phyloP scores from a whole-genome alignment of 2,888 invertebrate species.

The Drosophila ustulata region DNA sequence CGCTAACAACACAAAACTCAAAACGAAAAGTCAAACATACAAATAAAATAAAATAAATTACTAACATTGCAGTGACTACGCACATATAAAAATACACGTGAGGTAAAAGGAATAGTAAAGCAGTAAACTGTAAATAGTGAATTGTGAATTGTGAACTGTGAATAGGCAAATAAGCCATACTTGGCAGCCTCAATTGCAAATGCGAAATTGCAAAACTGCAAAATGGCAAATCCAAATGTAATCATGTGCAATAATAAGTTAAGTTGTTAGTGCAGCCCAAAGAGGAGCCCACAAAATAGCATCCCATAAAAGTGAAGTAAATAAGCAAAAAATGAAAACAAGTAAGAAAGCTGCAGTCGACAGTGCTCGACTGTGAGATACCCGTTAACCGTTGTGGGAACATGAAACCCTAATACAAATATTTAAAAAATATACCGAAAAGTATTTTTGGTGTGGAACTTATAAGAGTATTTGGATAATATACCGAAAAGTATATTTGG shows the following conservation, averaged over 20 bases:
- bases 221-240: constrained; percentile 27
- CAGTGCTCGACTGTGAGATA: too few relatives aligned
- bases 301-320: constrained; percentile 34
- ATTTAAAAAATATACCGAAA: too few relatives aligned
- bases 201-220: constrained; percentile 43
- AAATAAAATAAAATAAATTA: constrained; percentile 3
- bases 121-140: constrained; percentile 4
- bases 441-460: too few relatives aligned
- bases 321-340: background rate
- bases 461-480: too few relatives aligned
- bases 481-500: too few relatives aligned
- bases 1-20: constrained; percentile 18
- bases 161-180: constrained; percentile 20
- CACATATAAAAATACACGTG: constrained; percentile 32
- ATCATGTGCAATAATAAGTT: constrained; percentile 56
- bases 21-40: constrained; percentile 22
- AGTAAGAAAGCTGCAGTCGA: background rate
- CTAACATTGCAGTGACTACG: constrained; percentile 37
- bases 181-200: constrained; percentile 33
- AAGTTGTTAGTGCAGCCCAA: constrained; percentile 37
- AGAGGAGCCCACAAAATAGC: constrained; percentile 39
- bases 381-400: too few relatives aligned
- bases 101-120: constrained; percentile 29
- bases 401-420: too few relatives aligned
- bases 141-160: constrained; percentile 18